Evolutionary conservation across 2,888 invertebrate genomes (phyloP), one percentile per base, ranked within the genome.

Genomic region (Leucophora obtusa): DNA sequence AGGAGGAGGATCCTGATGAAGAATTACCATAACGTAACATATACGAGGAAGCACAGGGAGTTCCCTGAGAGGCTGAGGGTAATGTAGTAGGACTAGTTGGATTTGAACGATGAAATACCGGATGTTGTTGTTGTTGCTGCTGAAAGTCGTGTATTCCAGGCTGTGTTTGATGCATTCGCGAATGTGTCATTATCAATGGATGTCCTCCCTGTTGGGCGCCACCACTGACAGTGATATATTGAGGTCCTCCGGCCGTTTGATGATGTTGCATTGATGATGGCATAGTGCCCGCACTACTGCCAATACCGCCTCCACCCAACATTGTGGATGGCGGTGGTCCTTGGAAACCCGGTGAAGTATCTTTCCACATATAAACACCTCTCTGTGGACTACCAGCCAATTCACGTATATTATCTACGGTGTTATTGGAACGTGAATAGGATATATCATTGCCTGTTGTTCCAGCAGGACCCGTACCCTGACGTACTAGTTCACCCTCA

Each of bases 301-400:
- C 86, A 77, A 86, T 86, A 56, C 86, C 66, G 11, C 35, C 73
- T 17, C 60, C 50, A 58, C 62, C 79, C 21, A 69, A 83, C n/a
- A 85, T 82, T 43, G 83, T 75, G 4, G 85, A 76, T n/a, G 81
- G 70, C 58, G 84, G 79, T 18, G 71, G 58, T 60, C 84, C 86
- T 62, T 85, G 85, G 59, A 93, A 92, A 80, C 93, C 93, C 0
- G 95, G 94, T 58, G 94, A 94, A 28, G 93, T 94, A 87, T 95
- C 95, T 87, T 95, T 95, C 95, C 95, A 95, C 92, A 94, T 93
- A 89, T 95, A 95, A 68, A 94, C 93, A 82, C 94, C 94, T 82
- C 96, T 93, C 90, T 96, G 96, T 63, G 96, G 96, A 65, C 96
- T 96, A 59, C 96, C 95, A 56, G 96, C 97, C 86, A 97, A 92